phyloP scores from a whole-genome alignment of 2,888 invertebrate genomes.

The Electrophaes corylata region DNA sequence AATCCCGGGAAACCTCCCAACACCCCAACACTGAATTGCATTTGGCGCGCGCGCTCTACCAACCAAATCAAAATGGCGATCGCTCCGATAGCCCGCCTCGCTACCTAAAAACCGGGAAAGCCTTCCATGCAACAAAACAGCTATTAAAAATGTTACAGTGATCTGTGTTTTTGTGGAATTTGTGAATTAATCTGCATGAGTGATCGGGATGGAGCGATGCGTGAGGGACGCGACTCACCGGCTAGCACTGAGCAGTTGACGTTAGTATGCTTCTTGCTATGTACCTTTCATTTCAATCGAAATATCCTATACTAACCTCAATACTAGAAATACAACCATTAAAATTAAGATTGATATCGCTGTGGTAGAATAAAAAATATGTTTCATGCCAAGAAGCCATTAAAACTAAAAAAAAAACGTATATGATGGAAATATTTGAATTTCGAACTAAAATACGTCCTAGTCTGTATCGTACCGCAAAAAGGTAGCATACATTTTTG shows the following conservation, averaged over 20 bases:
- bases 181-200: conserved; percentile 67
- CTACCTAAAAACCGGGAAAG: conserved; percentile 58
- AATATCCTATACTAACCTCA: neutral
- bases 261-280: conserved; percentile 55
- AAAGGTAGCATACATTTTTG: neutral
- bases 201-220: conserved; percentile 72
- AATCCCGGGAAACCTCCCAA: conserved; percentile 27
- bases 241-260: conserved; percentile 81
- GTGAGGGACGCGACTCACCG: conserved; percentile 77
- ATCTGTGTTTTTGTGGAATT: conserved; percentile 53
- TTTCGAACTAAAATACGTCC: neutral
- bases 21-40: conserved; percentile 52
- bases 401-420: conserved; percentile 4
- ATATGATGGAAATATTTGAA: conserved; percentile 3
- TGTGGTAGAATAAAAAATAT: neutral
- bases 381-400: conserved; percentile 3
- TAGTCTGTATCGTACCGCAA: neutral
- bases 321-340: neutral
- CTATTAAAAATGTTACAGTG: conserved; percentile 71
- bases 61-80: conserved; percentile 75
- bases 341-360: neutral
- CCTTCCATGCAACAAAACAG: conserved; percentile 48
- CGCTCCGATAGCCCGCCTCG: conserved; percentile 70
- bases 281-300: conserved; percentile 4
- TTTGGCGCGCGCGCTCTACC: conserved; percentile 80